Base-by-base conservation (phyloP, 2,797 vertebrate genomes). In the Spinus olivaceus region DNA sequence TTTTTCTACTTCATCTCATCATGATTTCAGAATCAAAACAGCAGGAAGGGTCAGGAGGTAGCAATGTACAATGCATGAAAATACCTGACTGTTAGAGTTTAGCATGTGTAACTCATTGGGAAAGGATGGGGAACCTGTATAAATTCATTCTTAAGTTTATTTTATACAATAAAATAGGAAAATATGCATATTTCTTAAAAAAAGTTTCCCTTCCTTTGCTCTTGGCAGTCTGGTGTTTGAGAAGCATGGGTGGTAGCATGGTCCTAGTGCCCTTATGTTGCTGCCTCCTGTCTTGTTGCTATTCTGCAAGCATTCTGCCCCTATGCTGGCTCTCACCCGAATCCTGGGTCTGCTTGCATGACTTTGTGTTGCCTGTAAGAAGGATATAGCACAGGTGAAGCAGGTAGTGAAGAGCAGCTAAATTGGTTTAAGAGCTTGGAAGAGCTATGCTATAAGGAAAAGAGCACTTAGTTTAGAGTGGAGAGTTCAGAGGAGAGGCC, bases 251-350 rank as follows among this genome's bases (percentile, higher is more conserved):
- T 3, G 1, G 1, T 20, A 50, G 30, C 10, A 6, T 16, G 8
- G 2, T 57, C 2, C 32, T 28, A 32, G 25, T 33, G n/a, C 6
- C 22, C 3, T 2, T 0, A 0, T 35, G 12, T 47, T 35, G 24
- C 24, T 20, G 12, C 22, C n/a, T 70, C 35, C 8, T 49, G 33
- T 9, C 17, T 71, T 69, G 37, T 39, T 78, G 17, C 14, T 60
- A 1, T 70, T 77, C n/a, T 74, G n/a, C 32, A 73, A 66, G 49
- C 16, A 12, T 17, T 8, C 9, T 81, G 6, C 32, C 17, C 42
- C 16, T 51, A 32, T 65, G 25, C 41, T 69, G 37, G 14, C n/a
- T 24, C 25, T 85, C 19, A 18, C 17, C 3, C 2, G 27, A 7
- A 14, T 57, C 10, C 54, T 64, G n/a, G 5, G 19, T 50, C 23